Evolutionary conservation across 1,140 invertebrate species (phyloP), one percentile per base, ranked within the genome.

Genomic region (Triops longicaudatus): DNA sequence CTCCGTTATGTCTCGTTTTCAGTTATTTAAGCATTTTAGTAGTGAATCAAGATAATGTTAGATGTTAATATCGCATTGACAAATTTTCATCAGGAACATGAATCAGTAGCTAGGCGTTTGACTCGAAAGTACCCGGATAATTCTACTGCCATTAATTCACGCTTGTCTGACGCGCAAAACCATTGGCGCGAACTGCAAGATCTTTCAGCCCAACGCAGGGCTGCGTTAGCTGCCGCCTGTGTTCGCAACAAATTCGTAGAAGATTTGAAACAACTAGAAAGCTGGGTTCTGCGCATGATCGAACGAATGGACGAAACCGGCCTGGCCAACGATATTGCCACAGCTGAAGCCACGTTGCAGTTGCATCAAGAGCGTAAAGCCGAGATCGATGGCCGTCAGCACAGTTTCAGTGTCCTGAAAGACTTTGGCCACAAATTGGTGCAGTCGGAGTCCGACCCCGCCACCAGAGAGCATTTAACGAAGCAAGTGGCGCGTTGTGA

Each of bases 361-460:
- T 84, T 95, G 63, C 96, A 98, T 84, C 91, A 97, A 81, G 97
- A 99, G 83, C 89, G 94, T 80, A 97, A 96, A 86, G 95, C 95
- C 41, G 96, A 98, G 86, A 98, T 98, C 77, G 93, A 96, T 82
- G 94, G 94, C 1, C 87, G 96, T 26, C 91, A 96, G 81, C 90
- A 93, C 78, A 89, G 89, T 7, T 95, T 97, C 78, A 89, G 88
- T n/a, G 83, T 86, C 0, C 85, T 98, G 0, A 90, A 92, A 79
- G 89, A 92, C 79, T 91, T 91, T 80, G 95, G 94, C 0, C 89
- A 91, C 31, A 79, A 77, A 28, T 79, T 87, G 76, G 76, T 77
- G 27, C 71, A 77, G 22, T 63, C 50, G 4, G 50, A 63, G 14
- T 6, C 50, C 5, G 50, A 63, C 17, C 14, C 50, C 17, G 1